phyloP scores from a whole-genome alignment of 2,888 invertebrate species.

The Drosophila aldrichi region DNA sequence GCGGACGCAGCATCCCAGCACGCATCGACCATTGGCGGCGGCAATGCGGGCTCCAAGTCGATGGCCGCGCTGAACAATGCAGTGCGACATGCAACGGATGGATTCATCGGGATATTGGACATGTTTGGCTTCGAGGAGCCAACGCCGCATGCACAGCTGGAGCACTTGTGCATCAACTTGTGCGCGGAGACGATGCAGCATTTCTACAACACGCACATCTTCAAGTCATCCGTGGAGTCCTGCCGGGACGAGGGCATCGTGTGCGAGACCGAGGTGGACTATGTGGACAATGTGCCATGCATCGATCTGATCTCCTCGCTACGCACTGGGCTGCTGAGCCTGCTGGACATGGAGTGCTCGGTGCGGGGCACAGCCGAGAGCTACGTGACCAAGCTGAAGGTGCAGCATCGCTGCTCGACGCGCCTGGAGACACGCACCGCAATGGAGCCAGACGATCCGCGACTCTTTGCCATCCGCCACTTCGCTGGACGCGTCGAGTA shows the following conservation, averaged over 20 bases:
- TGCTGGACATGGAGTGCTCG: slow-evolving; percentile 96
- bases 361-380: slow-evolving; percentile 92
- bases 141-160: slow-evolving; percentile 92
- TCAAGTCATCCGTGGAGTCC: slow-evolving; percentile 96
- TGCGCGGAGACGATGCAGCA: slow-evolving; percentile 99
- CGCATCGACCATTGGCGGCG: slow-evolving; percentile 91
- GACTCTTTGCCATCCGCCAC: slow-evolving; percentile 95
- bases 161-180: slow-evolving; percentile 97
- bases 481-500: slow-evolving; percentile 95
- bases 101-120: slow-evolving; percentile 97
- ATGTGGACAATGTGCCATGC: slow-evolving; percentile 97
- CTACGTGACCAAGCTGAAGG: slow-evolving; percentile 92
- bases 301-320: slow-evolving; percentile 97
- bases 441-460: slow-evolving; percentile 91
- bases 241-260: slow-evolving; percentile 96
- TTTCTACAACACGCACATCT: slow-evolving; percentile 98
- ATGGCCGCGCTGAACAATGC: slow-evolving; percentile 97
- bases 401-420: slow-evolving; percentile 92
- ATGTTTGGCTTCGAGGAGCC: slow-evolving; percentile 99
- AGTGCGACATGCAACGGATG: slow-evolving; percentile 96
- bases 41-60: slow-evolving; percentile 93
- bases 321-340: slow-evolving; percentile 95
- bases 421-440: slow-evolving; percentile 90
- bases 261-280: slow-evolving; percentile 95
- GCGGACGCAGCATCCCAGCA: slow-evolving; percentile 94